Evolutionary conservation across 2,113 vertebrate species (phyloP).

Genomic region (Natator depressus): DNA sequence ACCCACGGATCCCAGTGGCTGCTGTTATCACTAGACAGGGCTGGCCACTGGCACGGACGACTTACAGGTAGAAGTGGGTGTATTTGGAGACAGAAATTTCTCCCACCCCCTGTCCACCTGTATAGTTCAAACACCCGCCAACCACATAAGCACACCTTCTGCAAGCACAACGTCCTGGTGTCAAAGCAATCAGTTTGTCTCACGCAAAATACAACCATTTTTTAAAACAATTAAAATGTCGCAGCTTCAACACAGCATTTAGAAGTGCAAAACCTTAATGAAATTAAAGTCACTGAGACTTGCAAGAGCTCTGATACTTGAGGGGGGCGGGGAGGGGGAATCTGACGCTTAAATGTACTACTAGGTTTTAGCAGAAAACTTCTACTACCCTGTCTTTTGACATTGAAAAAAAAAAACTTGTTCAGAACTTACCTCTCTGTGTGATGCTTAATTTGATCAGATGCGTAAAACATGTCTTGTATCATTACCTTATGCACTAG

Average conservation of each 20-base stretch:
- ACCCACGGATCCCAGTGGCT: background rate
- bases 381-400: background rate
- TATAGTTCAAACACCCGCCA: slow-evolving; percentile 20
- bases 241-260: background rate
- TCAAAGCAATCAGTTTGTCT: slow-evolving; percentile 25
- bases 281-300: background rate
- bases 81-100: background rate
- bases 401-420: background rate
- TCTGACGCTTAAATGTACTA: background rate
- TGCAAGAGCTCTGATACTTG: background rate
- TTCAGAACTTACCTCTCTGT: slow-evolving; percentile 52
- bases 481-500: background rate
- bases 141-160: background rate
- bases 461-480: slow-evolving; percentile 28
- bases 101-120: background rate
- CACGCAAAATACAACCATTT: background rate
- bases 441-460: slow-evolving; percentile 33
- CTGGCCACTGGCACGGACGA: background rate
- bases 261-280: background rate
- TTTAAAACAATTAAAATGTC: slow-evolving; percentile 14
- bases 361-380: background rate
- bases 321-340: background rate
- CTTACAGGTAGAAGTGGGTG: slow-evolving; percentile 1
- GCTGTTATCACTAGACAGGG: background rate
- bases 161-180: background rate